A percentile compares a stretch with the other conserved stretches of the same genome.
phyloP scores from a whole-genome alignment of 1,140 invertebrate species.

The Steinernema khuongi region DNA sequence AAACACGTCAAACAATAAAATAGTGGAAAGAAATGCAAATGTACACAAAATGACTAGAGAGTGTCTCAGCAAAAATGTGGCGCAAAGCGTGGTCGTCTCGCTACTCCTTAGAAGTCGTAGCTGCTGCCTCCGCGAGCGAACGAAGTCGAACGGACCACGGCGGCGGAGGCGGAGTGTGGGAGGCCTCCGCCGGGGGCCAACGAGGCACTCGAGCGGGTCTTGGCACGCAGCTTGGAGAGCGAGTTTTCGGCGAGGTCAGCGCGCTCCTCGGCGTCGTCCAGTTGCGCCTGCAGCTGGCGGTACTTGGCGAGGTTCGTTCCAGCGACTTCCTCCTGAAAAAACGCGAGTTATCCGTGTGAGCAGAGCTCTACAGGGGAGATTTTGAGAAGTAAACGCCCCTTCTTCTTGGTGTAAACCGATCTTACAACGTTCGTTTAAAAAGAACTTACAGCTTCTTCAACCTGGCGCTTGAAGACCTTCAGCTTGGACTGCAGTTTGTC shows the following conservation, averaged over 20 bases:
- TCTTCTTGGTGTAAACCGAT: too few species aligned
- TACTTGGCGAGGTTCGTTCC: constrained; percentile 98
- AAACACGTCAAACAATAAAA: constrained; percentile 15
- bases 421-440: too few species aligned
- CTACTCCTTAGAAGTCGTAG: constrained; percentile 22
- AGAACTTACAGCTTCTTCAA: constrained; percentile 79
- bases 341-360: too few species aligned
- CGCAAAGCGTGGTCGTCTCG: not conserved
- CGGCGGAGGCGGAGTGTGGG: constrained; percentile 47
- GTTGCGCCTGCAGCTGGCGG: constrained; percentile 74
- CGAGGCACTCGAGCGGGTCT: constrained; percentile 77
- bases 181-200: constrained; percentile 39
- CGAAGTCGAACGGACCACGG: constrained; percentile 49
- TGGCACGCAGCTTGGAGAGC: constrained; percentile 92
- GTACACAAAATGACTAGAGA: not conserved
- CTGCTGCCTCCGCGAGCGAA: constrained; percentile 31
- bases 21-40: not conserved
- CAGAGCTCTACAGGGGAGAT: too few species aligned
- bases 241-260: constrained; percentile 93
- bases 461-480: constrained; percentile 99
- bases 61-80: not conserved
- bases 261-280: constrained; percentile 80
- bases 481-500: constrained; percentile 99
- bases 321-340: constrained; percentile 80
- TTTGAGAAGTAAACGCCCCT: too few species aligned